Evolutionary conservation across 37 sponge, comb jelly and placozoan genomes (phyloP), one percentile per base, ranked within the genome.

Genomic region (Beroe forskalii): DNA sequence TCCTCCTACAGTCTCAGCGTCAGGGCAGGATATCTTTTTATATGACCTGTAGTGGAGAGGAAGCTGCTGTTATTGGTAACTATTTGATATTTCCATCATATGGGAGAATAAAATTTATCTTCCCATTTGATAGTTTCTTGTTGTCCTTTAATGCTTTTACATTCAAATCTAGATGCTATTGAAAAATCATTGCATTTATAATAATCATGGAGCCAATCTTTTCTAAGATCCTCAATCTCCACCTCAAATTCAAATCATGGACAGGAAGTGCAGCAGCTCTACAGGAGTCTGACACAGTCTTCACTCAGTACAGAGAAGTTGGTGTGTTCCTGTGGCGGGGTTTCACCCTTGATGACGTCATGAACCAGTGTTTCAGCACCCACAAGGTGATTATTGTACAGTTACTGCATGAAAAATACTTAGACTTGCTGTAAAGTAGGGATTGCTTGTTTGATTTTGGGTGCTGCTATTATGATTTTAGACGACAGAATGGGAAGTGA

Each of bases 1-100:
- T 96, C 31, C 92, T 98, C 62, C 93, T 94, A 89, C 95, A 96
- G 90, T 94, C 97, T 62, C 99, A 96, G 91, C 90, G 97, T 90
- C 96, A 95, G 95, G 99, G 99, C 14, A 90, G 95, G 0, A 96
- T 95, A 17, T 95, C 97, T 1, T 98, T 98, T 93, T 98, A 98
- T 90, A 98, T 98, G 99, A 93, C 93, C 35, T 61, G 83, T 32
- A 67, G n/a, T 39, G 99, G 99, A 0, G 99, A 98, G 48, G 97
- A 96, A 62, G 99, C 91, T 0, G 91, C 92, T 3, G 86, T 80
- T 28, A 25, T 80, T 33, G 86, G 86, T 80, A 80, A n/a, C n/a
- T n/a, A n/a, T n/a, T n/a, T n/a, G n/a, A n/a, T n/a, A n/a, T n/a
- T n/a, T n/a, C n/a, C n/a, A n/a, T n/a, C n/a, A n/a, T n/a, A n/a